Evolutionary conservation across 2,797 vertebrate genomes (phyloP).

Genomic region (Triplophysa yarkandensis): DNA sequence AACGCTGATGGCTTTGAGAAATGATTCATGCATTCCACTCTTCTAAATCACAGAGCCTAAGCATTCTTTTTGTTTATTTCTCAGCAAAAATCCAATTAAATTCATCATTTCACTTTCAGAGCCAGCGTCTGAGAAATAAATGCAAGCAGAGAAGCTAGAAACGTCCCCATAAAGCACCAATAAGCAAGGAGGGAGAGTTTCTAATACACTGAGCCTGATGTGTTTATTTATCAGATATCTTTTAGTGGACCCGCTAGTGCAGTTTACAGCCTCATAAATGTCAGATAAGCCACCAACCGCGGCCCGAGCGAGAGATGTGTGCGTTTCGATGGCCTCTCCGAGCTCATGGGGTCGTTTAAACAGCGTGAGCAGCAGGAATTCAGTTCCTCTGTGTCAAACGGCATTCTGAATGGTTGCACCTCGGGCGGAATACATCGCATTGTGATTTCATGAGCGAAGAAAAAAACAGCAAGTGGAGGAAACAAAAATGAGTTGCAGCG

Average conservation of each 20-base stretch:
- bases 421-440: constrained; percentile 78
- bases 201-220: constrained; percentile 49
- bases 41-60: constrained; percentile 7
- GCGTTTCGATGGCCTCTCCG: constrained; percentile 44
- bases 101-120: constrained; percentile 32
- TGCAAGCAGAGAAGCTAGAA: constrained; percentile 36
- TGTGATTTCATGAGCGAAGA: constrained; percentile 76
- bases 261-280: constrained; percentile 60
- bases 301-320: constrained; percentile 55
- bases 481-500: constrained; percentile 55
- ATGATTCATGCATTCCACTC: constrained; percentile 30
- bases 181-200: constrained; percentile 35
- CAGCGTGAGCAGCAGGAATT: constrained; percentile 63
- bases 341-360: constrained; percentile 60
- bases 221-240: constrained; percentile 57
- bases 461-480: constrained; percentile 51
- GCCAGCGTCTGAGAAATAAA: constrained; percentile 34
- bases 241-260: constrained; percentile 57
- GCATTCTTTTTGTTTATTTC: constrained; percentile 42
- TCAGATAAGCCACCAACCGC: constrained; percentile 54
- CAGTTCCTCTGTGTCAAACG: constrained; percentile 72
- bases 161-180: constrained; percentile 34
- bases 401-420: constrained; percentile 77
- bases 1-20: constrained; percentile 30
- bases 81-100: constrained; percentile 38